Base-by-base conservation (phyloP, 2,888 invertebrate species). In the Andrena praecox region DNA sequence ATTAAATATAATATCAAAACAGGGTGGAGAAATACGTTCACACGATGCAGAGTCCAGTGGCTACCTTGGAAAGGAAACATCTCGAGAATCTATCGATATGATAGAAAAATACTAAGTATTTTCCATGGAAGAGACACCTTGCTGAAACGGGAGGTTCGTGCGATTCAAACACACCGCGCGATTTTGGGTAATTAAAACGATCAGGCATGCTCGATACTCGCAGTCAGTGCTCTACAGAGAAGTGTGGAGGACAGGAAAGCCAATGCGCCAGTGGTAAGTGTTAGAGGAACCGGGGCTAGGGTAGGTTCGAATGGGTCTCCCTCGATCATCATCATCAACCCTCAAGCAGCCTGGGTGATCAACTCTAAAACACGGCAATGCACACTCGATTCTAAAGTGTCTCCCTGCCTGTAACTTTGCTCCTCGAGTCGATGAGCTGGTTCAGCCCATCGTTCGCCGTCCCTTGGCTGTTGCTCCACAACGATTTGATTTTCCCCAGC, bases 401-500 rank as follows among this genome's bases (percentile, higher is more conserved):
- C 86, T 93, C 87, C 96, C 95, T 96, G 96, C 96, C 96, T 97
- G 97, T 95, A 67, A 91, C 85, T 91, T 90, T 91, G 82, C 85
- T 90, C 77, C 92, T 89, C 69, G 93, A 89, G 72, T 91, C 92
- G 86, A 93, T 93, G 91, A 97, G 95, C 94, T 97, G 97, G 95
- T 97, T 97, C 92, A 98, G 95, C 91, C 97, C 98, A 81, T 96
- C 94, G 94, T 96, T 96, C 82, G 97, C 95, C 86, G 96, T 96
- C 84, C 96, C 96, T 70, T 96, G 96, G 92, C 97, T 97, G 87
- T 96, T 96, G 89, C 96, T 97, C 98, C 98, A 98, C 84, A 98
- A 95, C 63, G 98, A 98, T 92, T 97, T 97, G 94, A 98, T 98
- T 95, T 98, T 98, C 93, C 97, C 97, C 94, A 98, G 96, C 91